Percentiles rank a stretch among this genome's conserved stretches.
Conservation (phyloP, 2,888 invertebrate species). For the Apamea monoglypha region DNA sequence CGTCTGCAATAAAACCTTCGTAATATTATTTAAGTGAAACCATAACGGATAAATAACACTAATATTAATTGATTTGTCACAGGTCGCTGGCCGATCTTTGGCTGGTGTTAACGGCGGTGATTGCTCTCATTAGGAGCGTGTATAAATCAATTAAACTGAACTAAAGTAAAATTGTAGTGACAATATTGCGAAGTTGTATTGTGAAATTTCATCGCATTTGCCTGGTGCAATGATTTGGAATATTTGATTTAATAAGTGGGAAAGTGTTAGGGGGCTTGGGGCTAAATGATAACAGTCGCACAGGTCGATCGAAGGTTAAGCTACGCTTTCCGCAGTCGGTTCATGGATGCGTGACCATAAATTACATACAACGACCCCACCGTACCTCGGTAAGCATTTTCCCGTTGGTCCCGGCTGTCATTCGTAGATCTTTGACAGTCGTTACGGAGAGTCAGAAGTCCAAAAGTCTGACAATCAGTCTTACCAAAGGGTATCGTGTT, state of each 20-base stretch:
- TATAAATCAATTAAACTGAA: constrained; percentile 57
- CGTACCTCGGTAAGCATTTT: not conserved
- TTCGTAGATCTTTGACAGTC: not conserved
- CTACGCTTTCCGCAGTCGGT: not conserved
- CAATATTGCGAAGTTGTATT: constrained; percentile 50
- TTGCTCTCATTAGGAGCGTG: constrained; percentile 55
- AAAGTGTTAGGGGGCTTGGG: not conserved
- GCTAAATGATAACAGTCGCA: not conserved
- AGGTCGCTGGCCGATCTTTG: constrained; percentile 51
- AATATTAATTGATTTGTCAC: constrained; percentile 46
- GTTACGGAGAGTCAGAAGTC: not conserved
- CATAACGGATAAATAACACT: constrained; percentile 11
- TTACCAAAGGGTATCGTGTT: not conserved
- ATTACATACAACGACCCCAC: not conserved
- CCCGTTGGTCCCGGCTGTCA: not conserved
- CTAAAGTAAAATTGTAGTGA: constrained; percentile 44
- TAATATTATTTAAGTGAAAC: not conserved
- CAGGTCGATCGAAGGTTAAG: not conserved
- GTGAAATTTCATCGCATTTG: constrained; percentile 17
- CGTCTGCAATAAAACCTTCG: not conserved
- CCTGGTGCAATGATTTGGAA: not conserved
- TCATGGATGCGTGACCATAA: not conserved
- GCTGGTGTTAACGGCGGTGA: constrained; percentile 48
- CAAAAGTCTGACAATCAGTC: not conserved
- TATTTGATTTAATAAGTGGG: not conserved